Conservation (phyloP, 2,113 vertebrate species). For the Burhinus bistriatus region DNA sequence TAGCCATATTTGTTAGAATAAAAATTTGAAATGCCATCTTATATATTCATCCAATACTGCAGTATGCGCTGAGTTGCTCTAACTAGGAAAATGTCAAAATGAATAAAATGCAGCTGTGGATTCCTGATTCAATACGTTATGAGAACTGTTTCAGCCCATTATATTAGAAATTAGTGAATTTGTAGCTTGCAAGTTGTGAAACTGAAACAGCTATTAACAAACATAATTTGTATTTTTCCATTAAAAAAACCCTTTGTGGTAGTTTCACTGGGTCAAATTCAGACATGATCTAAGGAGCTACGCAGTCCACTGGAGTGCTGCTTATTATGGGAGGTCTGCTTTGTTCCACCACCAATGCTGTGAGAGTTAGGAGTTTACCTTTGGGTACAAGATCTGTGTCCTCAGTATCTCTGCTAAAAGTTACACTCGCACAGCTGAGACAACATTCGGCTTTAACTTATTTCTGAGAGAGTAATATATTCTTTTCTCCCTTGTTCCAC, state of each 20-base stretch:
- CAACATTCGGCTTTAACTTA: neutral
- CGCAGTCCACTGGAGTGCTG: neutral
- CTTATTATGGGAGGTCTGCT: neutral
- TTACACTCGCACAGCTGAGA: neutral
- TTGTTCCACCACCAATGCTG: neutral
- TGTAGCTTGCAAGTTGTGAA: constrained; percentile 19
- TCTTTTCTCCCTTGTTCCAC: neutral
- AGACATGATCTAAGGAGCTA: neutral
- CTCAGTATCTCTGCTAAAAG: neutral
- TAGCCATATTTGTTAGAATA: neutral
- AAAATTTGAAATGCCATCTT: constrained; percentile 46
- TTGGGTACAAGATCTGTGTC: neutral
- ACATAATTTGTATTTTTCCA: neutral
- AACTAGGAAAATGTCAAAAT: constrained; percentile 59
- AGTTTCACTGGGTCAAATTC: neutral
- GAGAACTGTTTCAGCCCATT: constrained; percentile 17
- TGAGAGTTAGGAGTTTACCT: neutral
- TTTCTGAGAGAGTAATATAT: neutral
- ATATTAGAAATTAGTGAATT: constrained; percentile 26
- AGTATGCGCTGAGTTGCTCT: constrained; percentile 9
- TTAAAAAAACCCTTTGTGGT: accelerated
- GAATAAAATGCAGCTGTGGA: neutral
- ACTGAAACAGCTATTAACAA: neutral
- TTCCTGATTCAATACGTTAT: constrained; percentile 30
- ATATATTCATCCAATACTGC: constrained; percentile 19